Percentiles rank a stretch among this genome's conserved stretches.
phyloP scores from a whole-genome alignment of 1,140 invertebrate genomes.

The Drosophila pectinifera region DNA sequence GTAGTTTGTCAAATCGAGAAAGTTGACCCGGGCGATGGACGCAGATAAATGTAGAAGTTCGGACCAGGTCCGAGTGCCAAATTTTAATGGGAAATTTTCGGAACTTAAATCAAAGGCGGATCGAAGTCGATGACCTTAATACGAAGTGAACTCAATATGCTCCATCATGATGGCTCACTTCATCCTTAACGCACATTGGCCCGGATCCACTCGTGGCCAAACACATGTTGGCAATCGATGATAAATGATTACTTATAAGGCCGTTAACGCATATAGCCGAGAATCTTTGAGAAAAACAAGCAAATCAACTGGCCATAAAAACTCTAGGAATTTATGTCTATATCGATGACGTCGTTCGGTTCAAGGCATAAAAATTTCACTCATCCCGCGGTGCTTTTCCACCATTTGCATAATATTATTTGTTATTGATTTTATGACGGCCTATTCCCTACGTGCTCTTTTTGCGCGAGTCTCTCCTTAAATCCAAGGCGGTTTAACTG shows the following conservation, averaged over 20 bases:
- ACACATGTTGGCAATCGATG: conserved; percentile 73
- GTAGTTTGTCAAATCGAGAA: conserved; percentile 53
- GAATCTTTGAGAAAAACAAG: conserved; percentile 39
- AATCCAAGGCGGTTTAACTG: conserved; percentile 34
- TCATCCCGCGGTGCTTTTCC: conserved; percentile 53
- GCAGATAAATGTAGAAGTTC: conserved; percentile 39
- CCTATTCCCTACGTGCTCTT: conserved; percentile 11
- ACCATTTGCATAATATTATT: conserved; percentile 67
- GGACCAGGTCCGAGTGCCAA: background rate
- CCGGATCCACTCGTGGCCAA: conserved; percentile 60
- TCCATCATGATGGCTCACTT: conserved; percentile 45
- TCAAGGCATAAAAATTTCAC: conserved; percentile 57
- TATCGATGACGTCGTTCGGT: conserved; percentile 50
- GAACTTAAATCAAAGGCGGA: conserved; percentile 38
- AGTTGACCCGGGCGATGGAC: conserved; percentile 24
- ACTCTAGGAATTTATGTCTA: conserved; percentile 60
- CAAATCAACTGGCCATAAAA: conserved; percentile 72
- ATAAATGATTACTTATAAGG: conserved; percentile 73
- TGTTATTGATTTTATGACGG: conserved; percentile 71
- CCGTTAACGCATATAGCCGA: conserved; percentile 51
- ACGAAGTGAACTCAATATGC: conserved; percentile 38
- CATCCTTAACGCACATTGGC: conserved; percentile 46
- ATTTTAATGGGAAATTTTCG: conserved; percentile 32
- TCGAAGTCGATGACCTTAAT: conserved; percentile 29
- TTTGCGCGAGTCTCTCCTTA: conserved; percentile 26